Conservation (phyloP, 2,888 invertebrate species). For the Linyphia triangularis region DNA sequence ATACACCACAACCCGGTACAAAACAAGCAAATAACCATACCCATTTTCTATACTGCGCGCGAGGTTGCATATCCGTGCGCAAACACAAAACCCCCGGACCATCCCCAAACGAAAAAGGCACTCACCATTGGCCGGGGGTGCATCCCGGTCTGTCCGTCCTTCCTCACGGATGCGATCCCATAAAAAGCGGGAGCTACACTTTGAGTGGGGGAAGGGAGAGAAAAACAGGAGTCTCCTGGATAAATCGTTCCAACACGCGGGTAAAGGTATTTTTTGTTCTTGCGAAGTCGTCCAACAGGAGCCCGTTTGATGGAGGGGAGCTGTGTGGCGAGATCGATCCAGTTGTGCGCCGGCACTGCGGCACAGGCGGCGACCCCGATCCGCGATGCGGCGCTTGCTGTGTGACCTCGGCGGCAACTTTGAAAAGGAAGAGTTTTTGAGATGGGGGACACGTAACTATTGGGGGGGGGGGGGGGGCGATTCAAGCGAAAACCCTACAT, state of each 20-base stretch:
- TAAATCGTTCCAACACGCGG: not conserved
- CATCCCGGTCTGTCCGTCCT: not conserved
- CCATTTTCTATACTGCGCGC: not conserved
- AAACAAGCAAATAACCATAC: too few species aligned
- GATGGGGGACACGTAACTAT: not conserved
- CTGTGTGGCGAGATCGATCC: constrained; percentile 9
- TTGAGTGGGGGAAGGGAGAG: not conserved
- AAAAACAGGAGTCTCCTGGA: not conserved
- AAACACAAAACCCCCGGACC: not conserved
- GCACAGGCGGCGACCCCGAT: constrained; percentile 8
- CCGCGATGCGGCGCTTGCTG: constrained; percentile 33
- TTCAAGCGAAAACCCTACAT: not conserved
- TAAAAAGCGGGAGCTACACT: not conserved
- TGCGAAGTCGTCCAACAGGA: not conserved
- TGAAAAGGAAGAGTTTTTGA: not conserved
- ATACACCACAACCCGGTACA: not conserved
- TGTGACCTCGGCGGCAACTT: constrained; percentile 48
- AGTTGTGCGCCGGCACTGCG: constrained; percentile 45
- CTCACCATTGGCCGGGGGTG: not conserved
- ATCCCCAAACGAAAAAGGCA: not conserved
- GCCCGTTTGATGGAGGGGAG: not conserved
- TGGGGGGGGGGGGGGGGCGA: not conserved
- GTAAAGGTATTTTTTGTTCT: constrained; percentile 54
- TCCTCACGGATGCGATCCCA: not conserved
- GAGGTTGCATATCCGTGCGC: not conserved